Percentiles rank a stretch among this genome's conserved stretches.
phyloP scores from a whole-genome alignment of 2,113 vertebrate genomes.

The Esox niger region DNA sequence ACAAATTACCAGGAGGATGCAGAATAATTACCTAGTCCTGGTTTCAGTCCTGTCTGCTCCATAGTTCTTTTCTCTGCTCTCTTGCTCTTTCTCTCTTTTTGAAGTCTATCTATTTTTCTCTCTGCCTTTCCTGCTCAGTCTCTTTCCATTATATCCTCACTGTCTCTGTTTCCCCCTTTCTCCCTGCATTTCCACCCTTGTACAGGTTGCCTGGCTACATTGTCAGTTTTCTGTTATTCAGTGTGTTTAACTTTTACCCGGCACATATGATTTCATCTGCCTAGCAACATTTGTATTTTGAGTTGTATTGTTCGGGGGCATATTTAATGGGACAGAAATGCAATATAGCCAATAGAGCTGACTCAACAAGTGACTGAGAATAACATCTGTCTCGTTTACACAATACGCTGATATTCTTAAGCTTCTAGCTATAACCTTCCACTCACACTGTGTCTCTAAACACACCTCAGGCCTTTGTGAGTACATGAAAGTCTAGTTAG shows the following conservation, averaged over 20 bases:
- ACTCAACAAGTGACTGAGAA: too few relatives aligned
- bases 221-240: too few relatives aligned
- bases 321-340: too few relatives aligned
- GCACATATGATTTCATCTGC: background rate
- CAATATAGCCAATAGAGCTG: too few relatives aligned
- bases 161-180: background rate
- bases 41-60: background rate
- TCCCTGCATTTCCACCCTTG: background rate
- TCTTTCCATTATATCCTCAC: background rate
- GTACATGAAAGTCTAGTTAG: too few relatives aligned
- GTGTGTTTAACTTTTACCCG: background rate
- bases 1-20: constrained; percentile 46
- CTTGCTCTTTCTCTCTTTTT: background rate
- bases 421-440: too few relatives aligned
- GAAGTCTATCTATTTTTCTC: background rate
- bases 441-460: too few relatives aligned
- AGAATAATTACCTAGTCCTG: constrained; percentile 56
- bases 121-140: background rate
- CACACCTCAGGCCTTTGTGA: too few relatives aligned
- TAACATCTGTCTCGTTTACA: too few relatives aligned
- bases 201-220: background rate
- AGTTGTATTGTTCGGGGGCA: too few relatives aligned
- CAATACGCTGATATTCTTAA: too few relatives aligned
- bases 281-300: background rate
- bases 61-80: background rate